phyloP scores from a whole-genome alignment of 2,888 invertebrate species.

The Anagyrus pseudococci region DNA sequence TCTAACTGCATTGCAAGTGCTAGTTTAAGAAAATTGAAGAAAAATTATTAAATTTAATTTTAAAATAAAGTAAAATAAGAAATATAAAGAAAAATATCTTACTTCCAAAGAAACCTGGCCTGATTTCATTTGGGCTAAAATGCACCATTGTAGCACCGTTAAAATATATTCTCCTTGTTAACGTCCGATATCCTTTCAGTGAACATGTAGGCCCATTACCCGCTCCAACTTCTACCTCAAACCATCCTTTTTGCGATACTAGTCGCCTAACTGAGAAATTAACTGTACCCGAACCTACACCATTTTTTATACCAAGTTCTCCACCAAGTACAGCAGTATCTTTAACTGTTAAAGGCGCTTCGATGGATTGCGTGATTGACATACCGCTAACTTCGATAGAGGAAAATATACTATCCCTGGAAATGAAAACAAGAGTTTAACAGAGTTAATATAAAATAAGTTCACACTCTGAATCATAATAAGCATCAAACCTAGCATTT shows the following conservation, averaged over 20 bases:
- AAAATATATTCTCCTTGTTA: conserved; percentile 77
- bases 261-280: conserved; percentile 79
- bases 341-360: conserved; percentile 85
- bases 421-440: conserved; percentile 28
- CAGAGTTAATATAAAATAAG: background rate
- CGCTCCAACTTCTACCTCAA: conserved; percentile 84
- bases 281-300: conserved; percentile 82
- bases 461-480: conserved; percentile 1
- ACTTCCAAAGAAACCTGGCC: conserved; percentile 82
- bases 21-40: conserved; percentile 60
- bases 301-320: conserved; percentile 85
- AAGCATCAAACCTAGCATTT: conserved; percentile 26
- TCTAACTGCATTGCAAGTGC: conserved; percentile 86
- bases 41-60: conserved; percentile 43
- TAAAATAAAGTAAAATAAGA: conserved; percentile 14
- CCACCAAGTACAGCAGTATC: conserved; percentile 87
- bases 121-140: conserved; percentile 77
- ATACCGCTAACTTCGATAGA: conserved; percentile 90
- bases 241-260: conserved; percentile 84
- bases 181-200: conserved; percentile 78
- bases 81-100: conserved; percentile 51
- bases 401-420: conserved; percentile 68
- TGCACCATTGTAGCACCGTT: conserved; percentile 80
- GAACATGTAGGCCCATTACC: conserved; percentile 84
- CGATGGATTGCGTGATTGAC: conserved; percentile 91